Conservation (phyloP, 2,113 vertebrate species). For the Rhinoderma darwinii region DNA sequence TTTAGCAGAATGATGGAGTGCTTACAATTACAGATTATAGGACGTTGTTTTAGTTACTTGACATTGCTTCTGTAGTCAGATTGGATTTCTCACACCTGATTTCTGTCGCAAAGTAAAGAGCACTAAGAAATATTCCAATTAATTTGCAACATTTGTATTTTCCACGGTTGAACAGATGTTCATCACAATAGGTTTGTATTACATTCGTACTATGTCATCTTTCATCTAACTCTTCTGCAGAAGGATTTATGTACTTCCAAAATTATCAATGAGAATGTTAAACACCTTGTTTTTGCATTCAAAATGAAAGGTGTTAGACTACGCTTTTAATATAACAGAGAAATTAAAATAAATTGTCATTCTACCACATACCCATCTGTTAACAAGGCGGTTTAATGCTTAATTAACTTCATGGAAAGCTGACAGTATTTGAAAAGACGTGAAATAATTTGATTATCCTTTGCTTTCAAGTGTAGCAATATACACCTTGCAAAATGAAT, state of each 20-base stretch:
- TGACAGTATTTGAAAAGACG: neutral
- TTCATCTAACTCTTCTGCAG: slow-evolving; percentile 10
- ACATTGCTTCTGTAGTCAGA: neutral
- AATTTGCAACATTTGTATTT: slow-evolving; percentile 6
- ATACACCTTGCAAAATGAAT: neutral
- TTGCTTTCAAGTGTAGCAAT: neutral
- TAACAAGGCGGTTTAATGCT: slow-evolving; percentile 32
- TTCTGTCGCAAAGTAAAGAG: neutral
- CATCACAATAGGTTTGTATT: neutral
- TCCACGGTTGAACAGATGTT: slow-evolving; percentile 2
- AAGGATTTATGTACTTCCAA: slow-evolving; percentile 22
- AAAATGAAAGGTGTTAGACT: slow-evolving; percentile 30
- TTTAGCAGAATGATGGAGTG: neutral
- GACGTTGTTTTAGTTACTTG: neutral
- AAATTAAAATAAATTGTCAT: slow-evolving; percentile 25
- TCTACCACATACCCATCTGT: slow-evolving; percentile 16
- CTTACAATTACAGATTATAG: neutral
- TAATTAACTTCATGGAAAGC: slow-evolving; percentile 37
- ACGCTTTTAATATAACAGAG: neutral
- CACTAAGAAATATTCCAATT: slow-evolving; percentile 17
- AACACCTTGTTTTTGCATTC: slow-evolving; percentile 30
- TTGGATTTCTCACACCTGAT: slow-evolving; percentile 2
- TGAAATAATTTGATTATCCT: slow-evolving; percentile 33
- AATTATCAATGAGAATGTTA: slow-evolving; percentile 21
- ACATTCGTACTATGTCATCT: neutral